These are phyloP conservation scores for Champsocephalus gunnari DNA, from an alignment of 2,797 vertebrate species.

Conservation along the genomic window DNA sequence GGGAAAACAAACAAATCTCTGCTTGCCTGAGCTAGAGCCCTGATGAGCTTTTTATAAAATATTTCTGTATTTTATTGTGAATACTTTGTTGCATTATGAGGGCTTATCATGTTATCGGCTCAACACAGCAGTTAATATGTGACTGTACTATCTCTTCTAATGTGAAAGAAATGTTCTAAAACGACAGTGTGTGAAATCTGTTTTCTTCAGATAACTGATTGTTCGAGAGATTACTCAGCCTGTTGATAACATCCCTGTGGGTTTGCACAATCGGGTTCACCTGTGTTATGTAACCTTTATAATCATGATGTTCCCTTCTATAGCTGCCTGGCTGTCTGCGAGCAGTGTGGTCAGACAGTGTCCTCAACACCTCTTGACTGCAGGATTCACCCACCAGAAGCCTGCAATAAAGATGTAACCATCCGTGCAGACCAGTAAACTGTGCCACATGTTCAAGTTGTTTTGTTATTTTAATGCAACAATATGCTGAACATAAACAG, in stretches of 20 bases:
- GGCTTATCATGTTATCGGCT: slow-evolving; percentile 23
- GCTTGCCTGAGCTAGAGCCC: slow-evolving; percentile 7
- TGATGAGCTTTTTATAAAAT: slow-evolving; percentile 19
- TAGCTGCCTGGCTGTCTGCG: slow-evolving; percentile 66
- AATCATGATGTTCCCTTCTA: slow-evolving; percentile 80
- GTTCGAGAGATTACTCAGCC: slow-evolving; percentile 59
- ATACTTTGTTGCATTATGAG: slow-evolving; percentile 14
- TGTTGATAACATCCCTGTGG: slow-evolving; percentile 59
- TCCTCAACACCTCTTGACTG: slow-evolving; percentile 54
- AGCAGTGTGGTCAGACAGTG: slow-evolving; percentile 59
- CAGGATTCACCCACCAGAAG: slow-evolving; percentile 47
- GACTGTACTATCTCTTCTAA: slow-evolving; percentile 10
- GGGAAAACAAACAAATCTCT: slow-evolving; percentile 53
- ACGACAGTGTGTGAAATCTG: slow-evolving; percentile 28
- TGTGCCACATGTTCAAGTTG: neutral
- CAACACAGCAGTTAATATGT: slow-evolving; percentile 19
- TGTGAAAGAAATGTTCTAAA: slow-evolving; percentile 36
- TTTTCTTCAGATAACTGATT: slow-evolving; percentile 41
- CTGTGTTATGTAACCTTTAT: slow-evolving; percentile 77
- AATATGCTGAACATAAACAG: slow-evolving; percentile 3
- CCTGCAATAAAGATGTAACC: slow-evolving; percentile 20
- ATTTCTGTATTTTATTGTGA: slow-evolving; percentile 32
- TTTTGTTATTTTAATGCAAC: slow-evolving; percentile 18
- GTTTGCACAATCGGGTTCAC: slow-evolving; percentile 69
- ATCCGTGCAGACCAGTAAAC: neutral